Evolutionary conservation across 92 coral and sea anemone species (phyloP).

Genomic region (Epizoanthus scotinus): DNA sequence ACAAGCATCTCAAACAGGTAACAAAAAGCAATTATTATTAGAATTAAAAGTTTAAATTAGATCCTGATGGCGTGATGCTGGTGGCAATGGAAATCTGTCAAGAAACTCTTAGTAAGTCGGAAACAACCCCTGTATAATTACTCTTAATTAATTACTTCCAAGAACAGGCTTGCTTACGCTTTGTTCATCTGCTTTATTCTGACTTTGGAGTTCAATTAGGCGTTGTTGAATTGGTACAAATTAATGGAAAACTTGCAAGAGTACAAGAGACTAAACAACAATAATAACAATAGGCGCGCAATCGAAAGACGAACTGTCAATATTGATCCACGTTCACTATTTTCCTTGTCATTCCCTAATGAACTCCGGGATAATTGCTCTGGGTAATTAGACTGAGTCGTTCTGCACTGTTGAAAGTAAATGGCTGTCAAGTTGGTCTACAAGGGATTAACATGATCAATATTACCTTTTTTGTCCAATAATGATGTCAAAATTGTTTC

Average conservation of each 20-base stretch:
- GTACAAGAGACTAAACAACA: constrained; percentile 2
- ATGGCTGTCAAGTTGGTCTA: constrained; percentile 9
- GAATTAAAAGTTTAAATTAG: background rate
- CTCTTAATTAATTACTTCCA: constrained; percentile 6
- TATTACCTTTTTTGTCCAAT: background rate
- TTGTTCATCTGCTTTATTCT: constrained; percentile 1
- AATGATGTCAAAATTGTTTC: constrained; percentile 10
- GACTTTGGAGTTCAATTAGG: constrained; percentile 8
- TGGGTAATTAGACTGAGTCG: background rate
- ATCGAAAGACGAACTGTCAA: constrained; percentile 22
- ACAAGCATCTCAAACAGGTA: background rate
- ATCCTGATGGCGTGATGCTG: background rate
- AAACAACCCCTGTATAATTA: background rate
- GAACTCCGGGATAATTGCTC: background rate
- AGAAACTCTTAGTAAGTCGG: background rate
- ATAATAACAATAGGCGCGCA: background rate
- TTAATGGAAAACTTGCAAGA: constrained; percentile 20
- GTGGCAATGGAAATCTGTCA: background rate
- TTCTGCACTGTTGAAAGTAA: constrained; percentile 16
- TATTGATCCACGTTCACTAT: background rate
- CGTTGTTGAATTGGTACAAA: constrained; percentile 21
- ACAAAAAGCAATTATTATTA: background rate
- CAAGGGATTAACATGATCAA: background rate
- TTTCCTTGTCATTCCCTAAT: constrained; percentile 7
- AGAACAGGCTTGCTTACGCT: background rate